Conservation (phyloP, 2,797 vertebrate species). For the Ataeniobius toweri region DNA sequence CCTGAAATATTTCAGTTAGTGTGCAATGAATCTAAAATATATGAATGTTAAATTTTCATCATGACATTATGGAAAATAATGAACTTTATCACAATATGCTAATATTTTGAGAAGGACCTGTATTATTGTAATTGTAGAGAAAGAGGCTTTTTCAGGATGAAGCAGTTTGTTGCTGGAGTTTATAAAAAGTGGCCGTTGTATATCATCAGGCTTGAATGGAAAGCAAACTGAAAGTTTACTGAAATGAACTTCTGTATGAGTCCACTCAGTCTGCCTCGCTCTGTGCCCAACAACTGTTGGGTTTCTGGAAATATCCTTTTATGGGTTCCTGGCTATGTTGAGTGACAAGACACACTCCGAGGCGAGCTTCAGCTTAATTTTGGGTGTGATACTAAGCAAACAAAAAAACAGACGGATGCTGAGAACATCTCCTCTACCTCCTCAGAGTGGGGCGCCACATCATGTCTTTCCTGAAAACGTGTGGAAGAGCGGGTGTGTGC, state of each 20-base stretch:
- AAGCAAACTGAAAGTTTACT: background rate
- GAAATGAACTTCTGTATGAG: background rate
- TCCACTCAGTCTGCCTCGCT: background rate
- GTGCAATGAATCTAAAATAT: too few species aligned
- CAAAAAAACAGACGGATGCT: background rate
- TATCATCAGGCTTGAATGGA: background rate
- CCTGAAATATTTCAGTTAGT: too few species aligned
- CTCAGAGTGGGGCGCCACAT: slow-evolving; percentile 36
- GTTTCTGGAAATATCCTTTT: slow-evolving; percentile 1
- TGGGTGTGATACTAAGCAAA: background rate
- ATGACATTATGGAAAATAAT: too few species aligned
- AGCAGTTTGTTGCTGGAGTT: background rate
- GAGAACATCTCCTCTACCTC: slow-evolving; percentile 43
- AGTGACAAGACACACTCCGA: slow-evolving; percentile 40
- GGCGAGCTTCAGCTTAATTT: slow-evolving; percentile 32
- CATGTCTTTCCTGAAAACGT: slow-evolving; percentile 21
- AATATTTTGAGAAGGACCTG: too few species aligned
- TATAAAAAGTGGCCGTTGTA: background rate
- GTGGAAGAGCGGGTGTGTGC: slow-evolving; percentile 21
- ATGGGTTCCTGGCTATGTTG: slow-evolving; percentile 16
- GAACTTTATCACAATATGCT: too few species aligned
- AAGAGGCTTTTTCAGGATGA: background rate
- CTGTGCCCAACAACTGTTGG: background rate
- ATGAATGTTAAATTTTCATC: too few species aligned
- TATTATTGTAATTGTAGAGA: background rate